Percentiles rank a stretch among this genome's conserved stretches.
These are phyloP conservation scores for Phymorhynchus buccinoides DNA, from an alignment of 1,140 invertebrate genomes.

Conservation along the genomic window DNA sequence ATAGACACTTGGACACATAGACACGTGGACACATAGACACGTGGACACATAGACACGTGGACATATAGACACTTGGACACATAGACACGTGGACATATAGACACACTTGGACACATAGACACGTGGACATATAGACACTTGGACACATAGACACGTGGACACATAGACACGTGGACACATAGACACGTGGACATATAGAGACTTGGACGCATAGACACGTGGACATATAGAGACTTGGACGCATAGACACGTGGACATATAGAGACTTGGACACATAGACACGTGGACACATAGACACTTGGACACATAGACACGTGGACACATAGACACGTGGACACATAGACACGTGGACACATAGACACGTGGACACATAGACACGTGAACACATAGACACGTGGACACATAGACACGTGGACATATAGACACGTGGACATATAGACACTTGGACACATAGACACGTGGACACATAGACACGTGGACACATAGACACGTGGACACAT, in stretches of 20 bases:
- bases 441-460: too few species aligned
- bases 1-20: not conserved
- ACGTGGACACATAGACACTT: not conserved
- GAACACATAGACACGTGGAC: too few species aligned
- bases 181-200: not conserved
- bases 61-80: not conserved
- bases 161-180: not conserved
- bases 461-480: too few species aligned
- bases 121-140: not conserved
- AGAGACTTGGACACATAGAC: not conserved
- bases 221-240: not conserved
- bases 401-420: too few species aligned
- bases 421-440: too few species aligned
- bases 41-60: not conserved
- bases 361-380: too few species aligned
- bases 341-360: too few species aligned
- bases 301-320: not conserved
- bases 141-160: not conserved
- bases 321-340: too few species aligned
- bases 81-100: not conserved
- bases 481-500: too few species aligned
- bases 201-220: too few species aligned
- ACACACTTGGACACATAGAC: not conserved
- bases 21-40: not conserved
- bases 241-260: not conserved